Base-by-base conservation (phyloP, 2,113 vertebrate genomes). In the Pelmatolapia mariae region DNA sequence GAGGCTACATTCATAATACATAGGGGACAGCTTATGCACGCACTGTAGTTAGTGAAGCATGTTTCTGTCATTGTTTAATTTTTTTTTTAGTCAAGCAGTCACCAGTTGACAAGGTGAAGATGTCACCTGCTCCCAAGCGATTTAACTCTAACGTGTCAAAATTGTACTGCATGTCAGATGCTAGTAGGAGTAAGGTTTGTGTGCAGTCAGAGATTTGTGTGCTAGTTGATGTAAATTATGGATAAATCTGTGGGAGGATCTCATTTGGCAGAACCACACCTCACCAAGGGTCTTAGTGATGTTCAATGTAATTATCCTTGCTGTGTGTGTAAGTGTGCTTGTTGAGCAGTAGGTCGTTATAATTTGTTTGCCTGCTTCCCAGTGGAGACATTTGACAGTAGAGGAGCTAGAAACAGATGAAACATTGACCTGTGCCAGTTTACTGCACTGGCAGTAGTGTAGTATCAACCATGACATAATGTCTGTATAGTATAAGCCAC, bases 1-100 rank as follows among this genome's bases (percentile, higher is more conserved):
- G 79, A 54, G 84, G 84, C 56, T 36, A 83, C 38, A 76, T 61
- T 84, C 26, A 16, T 80, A 12, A 92, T 96, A 45, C 93, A 95
- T 85, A 86, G 93, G 92, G 71, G 52, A 93, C 83, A 78, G 50
- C 66, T 76, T 52, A 38, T 78, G 22, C 86, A 38, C 86, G 82
- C 26, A 31, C 10, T 52, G 18, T 78, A 76, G 82, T 15, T 38
- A 47, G 29, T 29, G 31, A 63, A 89, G 68, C 84, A 80, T 91
- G 86, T 84, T 40, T 36, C 22, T 71, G 18, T 76, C 16, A 29
- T 76, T 47, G 40, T 47, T 45, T 18, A 10, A 10, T 73, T 73
- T 26, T 18, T 76, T 24, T 47, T 45, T 29, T 66, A 54, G 81
- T 82, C 29, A 80, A 3, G 9, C 31, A 73, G 24, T 40, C 45